These are phyloP conservation scores for Cacatua alba DNA, from an alignment of 2,113 vertebrate genomes.

Conservation along the genomic window DNA sequence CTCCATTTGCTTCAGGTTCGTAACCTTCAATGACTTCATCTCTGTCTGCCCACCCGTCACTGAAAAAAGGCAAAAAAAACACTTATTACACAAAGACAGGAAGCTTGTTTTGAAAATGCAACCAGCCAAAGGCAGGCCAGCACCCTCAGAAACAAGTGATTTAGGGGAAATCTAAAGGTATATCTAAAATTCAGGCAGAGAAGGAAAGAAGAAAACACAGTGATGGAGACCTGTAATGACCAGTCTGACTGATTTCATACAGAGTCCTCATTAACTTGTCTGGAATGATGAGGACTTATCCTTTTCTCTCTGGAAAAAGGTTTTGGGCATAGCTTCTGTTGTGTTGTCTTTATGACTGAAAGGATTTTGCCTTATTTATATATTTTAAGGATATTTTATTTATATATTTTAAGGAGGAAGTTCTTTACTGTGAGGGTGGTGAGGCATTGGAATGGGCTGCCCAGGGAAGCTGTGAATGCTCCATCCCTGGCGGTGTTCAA, in stretches of 20 bases:
- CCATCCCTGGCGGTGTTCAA: too few species aligned
- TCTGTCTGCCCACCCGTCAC: conserved; percentile 98
- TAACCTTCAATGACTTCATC: conserved; percentile 97
- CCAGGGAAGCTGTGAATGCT: too few species aligned
- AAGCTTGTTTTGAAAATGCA: not conserved
- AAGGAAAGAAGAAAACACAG: not conserved
- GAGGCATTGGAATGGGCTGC: too few species aligned
- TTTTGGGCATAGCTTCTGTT: not conserved
- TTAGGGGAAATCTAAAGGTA: not conserved
- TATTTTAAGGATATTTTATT: too few species aligned
- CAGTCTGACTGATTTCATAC: not conserved
- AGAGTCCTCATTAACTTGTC: conserved; percentile 4
- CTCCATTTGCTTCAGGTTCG: conserved; percentile 93
- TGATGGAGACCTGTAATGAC: not conserved
- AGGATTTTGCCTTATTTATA: not conserved
- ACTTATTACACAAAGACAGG: not conserved
- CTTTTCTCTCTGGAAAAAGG: not conserved
- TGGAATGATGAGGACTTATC: not conserved
- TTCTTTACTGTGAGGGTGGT: too few species aligned
- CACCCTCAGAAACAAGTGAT: not conserved
- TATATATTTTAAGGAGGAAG: too few species aligned
- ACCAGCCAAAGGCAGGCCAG: not conserved
- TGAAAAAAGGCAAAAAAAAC: conserved; percentile 59
- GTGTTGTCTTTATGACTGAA: not conserved
- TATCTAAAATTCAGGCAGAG: not conserved